Evolutionary conservation across 2,113 vertebrate genomes (phyloP).

Genomic region (Chaetorhynchus papuensis): DNA sequence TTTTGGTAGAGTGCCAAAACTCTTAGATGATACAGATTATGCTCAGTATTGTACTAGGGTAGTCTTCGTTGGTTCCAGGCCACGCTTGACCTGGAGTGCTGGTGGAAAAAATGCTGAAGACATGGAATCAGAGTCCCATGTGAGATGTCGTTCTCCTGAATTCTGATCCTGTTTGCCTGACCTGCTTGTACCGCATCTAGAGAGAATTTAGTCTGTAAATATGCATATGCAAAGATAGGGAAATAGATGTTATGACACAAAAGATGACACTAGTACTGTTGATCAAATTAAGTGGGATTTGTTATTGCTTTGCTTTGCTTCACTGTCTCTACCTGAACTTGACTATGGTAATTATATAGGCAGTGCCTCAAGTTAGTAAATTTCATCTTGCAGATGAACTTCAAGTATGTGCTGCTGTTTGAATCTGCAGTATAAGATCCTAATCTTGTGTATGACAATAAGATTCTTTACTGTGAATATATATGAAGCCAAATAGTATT

Average conservation of each 20-base stretch:
- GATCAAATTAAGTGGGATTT: neutral
- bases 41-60: neutral
- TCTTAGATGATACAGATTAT: neutral
- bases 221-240: neutral
- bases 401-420: neutral
- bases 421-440: neutral
- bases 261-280: neutral
- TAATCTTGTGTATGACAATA: neutral
- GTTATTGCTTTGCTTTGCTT: neutral
- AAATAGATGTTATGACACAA: neutral
- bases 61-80: neutral
- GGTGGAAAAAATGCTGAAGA: neutral
- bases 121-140: accelerated
- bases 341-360: neutral
- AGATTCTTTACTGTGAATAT: neutral
- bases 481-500: neutral
- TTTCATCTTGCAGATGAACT: neutral
- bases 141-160: neutral
- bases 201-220: neutral
- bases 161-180: neutral
- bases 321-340: neutral
- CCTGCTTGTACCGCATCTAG: neutral
- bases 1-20: neutral
- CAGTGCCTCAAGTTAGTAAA: neutral
- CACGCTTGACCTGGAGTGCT: neutral